Conservation (phyloP, 2,113 vertebrate genomes). For the Callithrix jacchus region DNA sequence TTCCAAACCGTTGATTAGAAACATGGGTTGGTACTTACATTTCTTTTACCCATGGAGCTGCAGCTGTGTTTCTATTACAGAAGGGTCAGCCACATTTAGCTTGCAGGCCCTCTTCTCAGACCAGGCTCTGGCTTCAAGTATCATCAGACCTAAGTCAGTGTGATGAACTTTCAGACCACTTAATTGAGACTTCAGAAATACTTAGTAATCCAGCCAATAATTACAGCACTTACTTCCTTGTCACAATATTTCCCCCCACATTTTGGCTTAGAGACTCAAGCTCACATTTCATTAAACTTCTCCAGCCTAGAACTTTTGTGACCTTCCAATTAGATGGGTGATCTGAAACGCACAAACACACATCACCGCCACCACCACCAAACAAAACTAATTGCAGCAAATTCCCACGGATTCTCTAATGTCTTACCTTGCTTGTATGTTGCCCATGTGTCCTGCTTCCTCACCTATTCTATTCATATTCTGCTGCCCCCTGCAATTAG, state of each 20-base stretch:
- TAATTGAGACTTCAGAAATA: background rate
- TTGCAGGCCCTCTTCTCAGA: background rate
- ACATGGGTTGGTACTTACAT: background rate
- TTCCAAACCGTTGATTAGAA: background rate
- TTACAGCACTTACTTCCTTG: background rate
- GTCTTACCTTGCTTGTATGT: background rate
- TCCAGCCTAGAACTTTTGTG: background rate
- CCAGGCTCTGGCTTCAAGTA: background rate
- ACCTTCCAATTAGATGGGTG: background rate
- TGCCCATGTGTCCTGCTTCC: background rate
- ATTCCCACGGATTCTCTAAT: background rate
- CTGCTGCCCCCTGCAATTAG: background rate
- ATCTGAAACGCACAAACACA: background rate
- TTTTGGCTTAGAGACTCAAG: background rate
- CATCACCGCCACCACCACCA: background rate
- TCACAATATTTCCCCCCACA: background rate
- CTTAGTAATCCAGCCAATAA: background rate
- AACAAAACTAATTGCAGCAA: background rate
- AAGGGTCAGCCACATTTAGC: background rate
- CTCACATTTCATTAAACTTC: background rate
- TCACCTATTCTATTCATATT: background rate
- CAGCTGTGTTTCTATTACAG: background rate
- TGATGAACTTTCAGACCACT: background rate
- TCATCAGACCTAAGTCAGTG: background rate
- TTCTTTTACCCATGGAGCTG: background rate